Conservation (phyloP, 1,140 invertebrate genomes). For the Trialeurodes vaporariorum region DNA sequence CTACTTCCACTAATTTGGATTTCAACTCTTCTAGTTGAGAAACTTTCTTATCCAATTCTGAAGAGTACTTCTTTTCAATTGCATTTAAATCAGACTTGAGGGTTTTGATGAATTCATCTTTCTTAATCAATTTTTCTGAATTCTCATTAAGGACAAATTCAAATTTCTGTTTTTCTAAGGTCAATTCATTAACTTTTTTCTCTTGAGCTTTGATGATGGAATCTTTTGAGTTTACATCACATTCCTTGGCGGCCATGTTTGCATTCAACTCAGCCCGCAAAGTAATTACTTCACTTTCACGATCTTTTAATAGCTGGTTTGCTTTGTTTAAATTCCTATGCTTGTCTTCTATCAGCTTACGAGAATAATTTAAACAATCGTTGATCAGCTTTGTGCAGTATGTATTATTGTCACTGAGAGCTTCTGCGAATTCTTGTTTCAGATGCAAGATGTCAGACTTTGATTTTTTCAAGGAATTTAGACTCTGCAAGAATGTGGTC, state of each 20-base stretch:
- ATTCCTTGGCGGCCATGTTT: not conserved
- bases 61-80: not conserved
- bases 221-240: not conserved
- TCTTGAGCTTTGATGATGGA: constrained; percentile 14
- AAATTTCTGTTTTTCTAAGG: not conserved
- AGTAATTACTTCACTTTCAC: not conserved
- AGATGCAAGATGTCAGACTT: not conserved
- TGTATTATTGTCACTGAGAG: not conserved
- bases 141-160: not conserved
- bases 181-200: constrained; percentile 14
- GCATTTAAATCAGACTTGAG: not conserved
- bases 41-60: constrained; percentile 13
- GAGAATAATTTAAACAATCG: not conserved
- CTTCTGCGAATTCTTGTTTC: not conserved
- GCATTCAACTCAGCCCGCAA: not conserved
- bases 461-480: not conserved
- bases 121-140: not conserved
- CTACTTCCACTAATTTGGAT: not conserved
- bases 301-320: not conserved
- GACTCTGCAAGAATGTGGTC: not conserved
- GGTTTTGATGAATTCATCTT: not conserved
- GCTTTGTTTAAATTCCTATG: not conserved
- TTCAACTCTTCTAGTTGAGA: constrained; percentile 4
- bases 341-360: not conserved
- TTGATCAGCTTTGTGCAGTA: not conserved